A percentile compares a stretch with the other conserved stretches of the same genome.
Evolutionary conservation across 2,888 invertebrate genomes (phyloP).

Genomic region (Leucophenga montana): DNA sequence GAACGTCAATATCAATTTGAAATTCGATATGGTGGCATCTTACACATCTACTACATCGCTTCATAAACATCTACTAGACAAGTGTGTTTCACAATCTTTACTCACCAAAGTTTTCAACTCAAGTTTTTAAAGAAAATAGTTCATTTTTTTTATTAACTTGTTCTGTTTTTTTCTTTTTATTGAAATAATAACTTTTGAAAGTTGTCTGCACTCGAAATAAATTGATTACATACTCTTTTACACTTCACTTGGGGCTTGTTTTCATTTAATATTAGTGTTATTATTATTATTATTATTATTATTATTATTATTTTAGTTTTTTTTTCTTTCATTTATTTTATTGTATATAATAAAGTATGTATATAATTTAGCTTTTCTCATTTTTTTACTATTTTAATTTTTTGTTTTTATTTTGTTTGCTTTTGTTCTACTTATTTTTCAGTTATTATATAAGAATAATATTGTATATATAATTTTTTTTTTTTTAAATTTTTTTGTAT

Average conservation of each 20-base stretch:
- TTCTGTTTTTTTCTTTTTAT: conserved; percentile 53
- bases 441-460: conserved; percentile 54
- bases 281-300: conserved; percentile 40
- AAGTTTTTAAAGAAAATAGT: neutral
- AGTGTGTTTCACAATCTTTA: too few relatives aligned
- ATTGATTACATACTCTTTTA: conserved; percentile 37
- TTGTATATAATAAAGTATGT: conserved; percentile 54
- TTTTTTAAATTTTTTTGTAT: conserved; percentile 43
- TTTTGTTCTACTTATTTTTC: conserved; percentile 47
- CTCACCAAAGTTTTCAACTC: neutral
- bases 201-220: conserved; percentile 35
- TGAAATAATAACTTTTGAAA: conserved; percentile 45
- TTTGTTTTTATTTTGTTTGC: conserved; percentile 22
- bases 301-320: conserved; percentile 21
- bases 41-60: too few relatives aligned
- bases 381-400: conserved; percentile 11
- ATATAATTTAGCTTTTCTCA: conserved; percentile 26
- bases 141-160: conserved; percentile 44
- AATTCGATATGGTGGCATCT: too few relatives aligned
- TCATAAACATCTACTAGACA: too few relatives aligned
- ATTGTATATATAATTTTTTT: conserved; percentile 40
- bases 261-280: conserved; percentile 45
- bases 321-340: conserved; percentile 42
- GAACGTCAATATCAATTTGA: too few relatives aligned
- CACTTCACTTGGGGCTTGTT: neutral